A percentile compares a stretch with the other conserved stretches of the same genome.
phyloP scores from a whole-genome alignment of 2,888 invertebrate species.

The Escarpia spicata region DNA sequence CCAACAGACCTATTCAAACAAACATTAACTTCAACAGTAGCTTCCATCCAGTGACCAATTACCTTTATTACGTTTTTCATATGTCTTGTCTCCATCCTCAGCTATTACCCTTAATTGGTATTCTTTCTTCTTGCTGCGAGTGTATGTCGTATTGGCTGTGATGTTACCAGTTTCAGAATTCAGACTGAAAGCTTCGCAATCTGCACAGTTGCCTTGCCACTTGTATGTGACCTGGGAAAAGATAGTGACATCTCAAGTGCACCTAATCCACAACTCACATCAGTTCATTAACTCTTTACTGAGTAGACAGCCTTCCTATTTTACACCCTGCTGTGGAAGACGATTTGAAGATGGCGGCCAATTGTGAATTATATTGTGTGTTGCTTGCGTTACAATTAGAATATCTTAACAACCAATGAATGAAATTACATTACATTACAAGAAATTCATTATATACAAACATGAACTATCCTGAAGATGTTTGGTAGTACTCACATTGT shows the following conservation, averaged over 20 bases:
- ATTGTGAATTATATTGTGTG: no score
- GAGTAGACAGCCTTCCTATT: not conserved
- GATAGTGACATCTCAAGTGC: not conserved
- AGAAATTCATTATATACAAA: no score
- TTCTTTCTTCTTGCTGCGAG: conserved; percentile 29
- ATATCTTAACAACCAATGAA: no score
- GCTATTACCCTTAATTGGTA: conserved; percentile 98
- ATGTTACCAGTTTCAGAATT: conserved; percentile 38
- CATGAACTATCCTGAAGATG: not conserved
- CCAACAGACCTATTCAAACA: no score
- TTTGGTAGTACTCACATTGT: conserved; percentile 75
- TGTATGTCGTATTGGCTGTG: conserved; percentile 25
- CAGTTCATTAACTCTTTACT: not conserved
- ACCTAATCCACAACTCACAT: not conserved
- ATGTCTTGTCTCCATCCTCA: conserved; percentile 83
- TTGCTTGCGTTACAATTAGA: no score
- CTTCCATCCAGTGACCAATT: not conserved
- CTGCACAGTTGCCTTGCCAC: conserved; percentile 29
- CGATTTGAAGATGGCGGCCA: no score
- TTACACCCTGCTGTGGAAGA: no score
- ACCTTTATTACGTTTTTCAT: conserved; percentile 35
- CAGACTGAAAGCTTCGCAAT: conserved; percentile 34
- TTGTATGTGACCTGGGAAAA: conserved; percentile 38
- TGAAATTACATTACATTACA: no score
- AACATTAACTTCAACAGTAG: no score